A percentile compares a stretch with the other conserved stretches of the same genome.
phyloP scores from a whole-genome alignment of 2,888 invertebrate genomes.

The Rotaria macrura region DNA sequence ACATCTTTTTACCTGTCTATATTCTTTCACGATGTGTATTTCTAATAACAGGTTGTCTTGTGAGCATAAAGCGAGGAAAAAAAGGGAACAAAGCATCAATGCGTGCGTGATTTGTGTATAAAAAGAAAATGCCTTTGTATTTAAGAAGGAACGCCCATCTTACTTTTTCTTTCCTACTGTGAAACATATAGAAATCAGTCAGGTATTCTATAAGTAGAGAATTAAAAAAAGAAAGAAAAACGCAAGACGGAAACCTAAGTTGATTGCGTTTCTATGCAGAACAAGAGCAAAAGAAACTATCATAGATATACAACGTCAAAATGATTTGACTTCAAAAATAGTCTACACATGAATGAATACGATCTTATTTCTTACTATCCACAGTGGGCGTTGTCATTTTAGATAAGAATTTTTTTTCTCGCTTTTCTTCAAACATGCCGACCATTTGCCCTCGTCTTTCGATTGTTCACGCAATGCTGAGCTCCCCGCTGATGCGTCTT shows the following conservation, averaged over 20 bases:
- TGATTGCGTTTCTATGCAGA: too few species aligned
- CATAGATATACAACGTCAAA: neutral
- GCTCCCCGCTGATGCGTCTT: conserved; percentile 9
- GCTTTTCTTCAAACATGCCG: conserved; percentile 7
- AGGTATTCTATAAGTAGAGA: neutral
- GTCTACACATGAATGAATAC: neutral
- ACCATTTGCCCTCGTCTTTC: conserved; percentile 7
- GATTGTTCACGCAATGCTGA: conserved; percentile 8
- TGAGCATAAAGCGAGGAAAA: neutral
- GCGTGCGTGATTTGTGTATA: neutral
- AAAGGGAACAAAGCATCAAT: conserved; percentile 9
- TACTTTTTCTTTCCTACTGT: neutral
- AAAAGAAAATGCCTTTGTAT: neutral
- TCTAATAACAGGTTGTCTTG: conserved; percentile 9
- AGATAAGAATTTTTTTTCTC: neutral
- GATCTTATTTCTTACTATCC: neutral
- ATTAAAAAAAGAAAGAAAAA: neutral
- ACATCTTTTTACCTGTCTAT: conserved; percentile 3
- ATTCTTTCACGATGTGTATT: conserved; percentile 5
- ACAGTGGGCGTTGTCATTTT: neutral
- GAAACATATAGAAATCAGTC: neutral
- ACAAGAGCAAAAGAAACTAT: neutral
- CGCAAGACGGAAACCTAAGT: too few species aligned
- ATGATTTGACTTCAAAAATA: conserved; percentile 6
- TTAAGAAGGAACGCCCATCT: neutral